These are phyloP conservation scores for Chouioia cunea DNA, from an alignment of 2,888 invertebrate genomes.

Conservation along the genomic window DNA sequence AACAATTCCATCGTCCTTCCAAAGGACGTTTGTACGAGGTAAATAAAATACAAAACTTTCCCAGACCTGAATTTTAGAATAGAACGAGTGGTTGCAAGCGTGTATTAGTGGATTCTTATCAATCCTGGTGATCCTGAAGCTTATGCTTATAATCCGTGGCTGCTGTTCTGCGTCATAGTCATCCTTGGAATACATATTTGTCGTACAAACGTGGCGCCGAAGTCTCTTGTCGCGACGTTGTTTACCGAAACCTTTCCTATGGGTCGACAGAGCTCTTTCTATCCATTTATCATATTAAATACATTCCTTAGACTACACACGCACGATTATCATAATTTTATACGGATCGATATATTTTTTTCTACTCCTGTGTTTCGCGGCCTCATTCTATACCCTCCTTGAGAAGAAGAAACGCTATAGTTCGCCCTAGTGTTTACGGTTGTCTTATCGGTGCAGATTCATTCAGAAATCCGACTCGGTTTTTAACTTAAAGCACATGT, in stretches of 20 bases:
- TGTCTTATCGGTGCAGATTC: slow-evolving; percentile 4
- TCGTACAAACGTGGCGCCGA: slow-evolving; percentile 27
- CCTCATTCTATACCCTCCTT: too few species aligned
- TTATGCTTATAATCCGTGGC: too few species aligned
- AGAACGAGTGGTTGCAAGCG: too few species aligned
- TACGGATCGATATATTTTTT: too few species aligned
- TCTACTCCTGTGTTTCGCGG: too few species aligned
- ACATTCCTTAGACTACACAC: too few species aligned
- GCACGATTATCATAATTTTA: too few species aligned
- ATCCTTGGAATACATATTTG: slow-evolving; percentile 42
- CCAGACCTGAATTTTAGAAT: too few species aligned
- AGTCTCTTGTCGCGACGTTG: slow-evolving; percentile 18
- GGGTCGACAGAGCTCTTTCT: too few species aligned
- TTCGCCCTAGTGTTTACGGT: slow-evolving; percentile 17
- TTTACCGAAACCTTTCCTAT: slow-evolving; percentile 14
- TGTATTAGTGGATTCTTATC: too few species aligned
- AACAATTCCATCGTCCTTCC: slow-evolving; percentile 23
- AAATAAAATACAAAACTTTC: slow-evolving; percentile 18
- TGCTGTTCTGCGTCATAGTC: slow-evolving; percentile 47
- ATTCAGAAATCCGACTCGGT: not conserved
- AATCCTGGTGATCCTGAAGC: too few species aligned
- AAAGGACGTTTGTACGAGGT: slow-evolving; percentile 24
- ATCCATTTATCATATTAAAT: too few species aligned
- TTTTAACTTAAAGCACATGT: slow-evolving; percentile 9
- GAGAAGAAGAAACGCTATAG: not conserved